phyloP scores from a whole-genome alignment of 2,113 vertebrate genomes.

The Dunckerocampus dactyliophorus region DNA sequence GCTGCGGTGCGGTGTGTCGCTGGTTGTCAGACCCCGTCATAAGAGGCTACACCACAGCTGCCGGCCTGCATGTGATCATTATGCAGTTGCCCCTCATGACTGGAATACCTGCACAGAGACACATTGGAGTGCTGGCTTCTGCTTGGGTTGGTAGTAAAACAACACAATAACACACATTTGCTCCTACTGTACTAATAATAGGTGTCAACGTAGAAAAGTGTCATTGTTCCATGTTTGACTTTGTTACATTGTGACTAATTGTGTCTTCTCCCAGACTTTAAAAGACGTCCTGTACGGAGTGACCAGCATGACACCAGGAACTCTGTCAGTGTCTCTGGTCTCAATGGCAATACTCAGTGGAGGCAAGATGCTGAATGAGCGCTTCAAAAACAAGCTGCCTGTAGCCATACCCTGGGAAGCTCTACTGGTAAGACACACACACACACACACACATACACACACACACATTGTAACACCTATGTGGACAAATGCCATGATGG shows the following conservation, averaged over 20 bases:
- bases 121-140: slow-evolving; percentile 76
- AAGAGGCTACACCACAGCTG: slow-evolving; percentile 82
- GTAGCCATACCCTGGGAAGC: slow-evolving; percentile 43
- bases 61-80: slow-evolving; percentile 77
- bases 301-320: slow-evolving; percentile 24
- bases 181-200: too few relatives aligned
- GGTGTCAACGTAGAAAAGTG: too few relatives aligned
- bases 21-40: slow-evolving; percentile 83
- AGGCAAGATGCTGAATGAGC: slow-evolving; percentile 49
- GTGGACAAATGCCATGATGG: too few relatives aligned
- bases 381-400: slow-evolving; percentile 49
- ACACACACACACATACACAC: slow-evolving; percentile 19
- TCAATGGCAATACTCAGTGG: slow-evolving; percentile 31
- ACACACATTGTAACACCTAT: too few relatives aligned
- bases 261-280: slow-evolving; percentile 22
- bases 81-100: slow-evolving; percentile 83
- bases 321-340: slow-evolving; percentile 31
- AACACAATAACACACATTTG: background rate
- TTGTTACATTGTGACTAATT: background rate
- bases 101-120: slow-evolving; percentile 75
- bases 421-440: slow-evolving; percentile 29
- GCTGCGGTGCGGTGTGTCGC: slow-evolving; percentile 80
- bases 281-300: slow-evolving; percentile 33
- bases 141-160: slow-evolving; percentile 73
- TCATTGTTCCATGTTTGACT: too few relatives aligned